Percentiles rank a stretch among this genome's conserved stretches.
These are phyloP conservation scores for Agriopis marginaria DNA, from an alignment of 2,888 invertebrate genomes.

Conservation along the genomic window DNA sequence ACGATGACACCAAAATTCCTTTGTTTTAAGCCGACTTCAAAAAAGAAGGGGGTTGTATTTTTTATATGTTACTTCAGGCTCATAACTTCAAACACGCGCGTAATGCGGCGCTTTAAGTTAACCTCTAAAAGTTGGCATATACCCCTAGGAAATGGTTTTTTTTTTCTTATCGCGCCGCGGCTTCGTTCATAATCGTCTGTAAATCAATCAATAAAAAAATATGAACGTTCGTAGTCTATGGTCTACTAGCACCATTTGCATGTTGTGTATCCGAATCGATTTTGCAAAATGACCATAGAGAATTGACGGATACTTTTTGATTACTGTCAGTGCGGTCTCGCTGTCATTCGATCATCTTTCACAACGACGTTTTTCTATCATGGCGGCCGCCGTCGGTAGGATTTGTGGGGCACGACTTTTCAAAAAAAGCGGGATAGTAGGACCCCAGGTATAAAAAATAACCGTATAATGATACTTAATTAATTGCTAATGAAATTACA, in stretches of 20 bases:
- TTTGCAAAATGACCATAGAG: conserved; percentile 26
- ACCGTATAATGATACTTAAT: conserved; percentile 49
- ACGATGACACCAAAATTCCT: no score
- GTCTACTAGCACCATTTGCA: neutral
- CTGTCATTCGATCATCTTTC: conserved; percentile 77
- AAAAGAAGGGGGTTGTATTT: no score
- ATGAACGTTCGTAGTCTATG: no score
- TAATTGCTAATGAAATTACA: conserved; percentile 49
- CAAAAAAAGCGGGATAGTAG: conserved; percentile 89
- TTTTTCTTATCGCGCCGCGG: no score
- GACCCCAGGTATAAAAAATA: conserved; percentile 89
- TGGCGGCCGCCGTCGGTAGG: conserved; percentile 95
- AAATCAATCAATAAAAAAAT: no score
- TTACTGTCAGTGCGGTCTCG: conserved; percentile 61
- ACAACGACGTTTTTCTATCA: conserved; percentile 88
- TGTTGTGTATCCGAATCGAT: conserved; percentile 5
- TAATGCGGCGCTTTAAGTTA: no score
- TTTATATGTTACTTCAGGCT: no score
- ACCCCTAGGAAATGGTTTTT: no score
- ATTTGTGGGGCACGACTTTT: conserved; percentile 94
- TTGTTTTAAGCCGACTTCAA: no score
- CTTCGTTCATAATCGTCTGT: no score
- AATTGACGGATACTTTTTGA: conserved; percentile 41
- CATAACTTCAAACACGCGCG: no score
- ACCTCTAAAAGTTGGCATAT: no score